Base-by-base conservation (phyloP, 2,888 invertebrate species). In the Drosophila nr. fundita region DNA sequence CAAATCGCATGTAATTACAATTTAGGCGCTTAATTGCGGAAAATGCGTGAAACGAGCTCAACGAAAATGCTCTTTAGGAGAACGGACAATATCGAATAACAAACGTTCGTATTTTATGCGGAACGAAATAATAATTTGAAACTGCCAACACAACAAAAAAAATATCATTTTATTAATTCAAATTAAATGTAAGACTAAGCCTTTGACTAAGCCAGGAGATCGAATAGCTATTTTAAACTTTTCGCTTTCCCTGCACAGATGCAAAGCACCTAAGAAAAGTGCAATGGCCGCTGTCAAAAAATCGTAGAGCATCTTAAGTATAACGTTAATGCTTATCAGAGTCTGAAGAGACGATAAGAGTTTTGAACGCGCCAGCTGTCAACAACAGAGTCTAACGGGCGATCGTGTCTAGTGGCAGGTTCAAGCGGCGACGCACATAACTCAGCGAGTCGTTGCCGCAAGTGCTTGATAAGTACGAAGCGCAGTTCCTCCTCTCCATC, bases 1-100 rank as follows among this genome's bases (percentile, higher is more conserved):
- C 80, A 75, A 76, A 76, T 73, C 70, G 68, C 58, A 54, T 70
- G 83, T 79, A 80, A 86, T 83, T 86, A 81, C 86, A 79, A 83
- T 83, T 83, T 80, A 76, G 71, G 53, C 79, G 83, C 79, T 81
- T 83, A 73, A 83, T 83, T 86, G 71, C 38, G 60, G 48, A 59
- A 78, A 70, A 70, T 80, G 80, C 80, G 68, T 79, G 76, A 79
- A 79, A 79, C 62, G 36, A 78, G 79, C 58, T 8, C 5, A 21
- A 29, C 42, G 24, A 61, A 54, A 73, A 65, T 55, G 45, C 42
- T 11, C 18, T 32, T 15, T 2, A 6, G 4, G 5, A 15, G 24
- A 30, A 24, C 8, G 3, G 7, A 29, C 24, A 4, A 18, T 32
- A 10, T 13, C 68, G 60, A 32, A 65, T 53, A 24, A 13, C 3